Base-by-base conservation (phyloP, 2,797 vertebrate species). In the Anabacerthia variegaticeps region DNA sequence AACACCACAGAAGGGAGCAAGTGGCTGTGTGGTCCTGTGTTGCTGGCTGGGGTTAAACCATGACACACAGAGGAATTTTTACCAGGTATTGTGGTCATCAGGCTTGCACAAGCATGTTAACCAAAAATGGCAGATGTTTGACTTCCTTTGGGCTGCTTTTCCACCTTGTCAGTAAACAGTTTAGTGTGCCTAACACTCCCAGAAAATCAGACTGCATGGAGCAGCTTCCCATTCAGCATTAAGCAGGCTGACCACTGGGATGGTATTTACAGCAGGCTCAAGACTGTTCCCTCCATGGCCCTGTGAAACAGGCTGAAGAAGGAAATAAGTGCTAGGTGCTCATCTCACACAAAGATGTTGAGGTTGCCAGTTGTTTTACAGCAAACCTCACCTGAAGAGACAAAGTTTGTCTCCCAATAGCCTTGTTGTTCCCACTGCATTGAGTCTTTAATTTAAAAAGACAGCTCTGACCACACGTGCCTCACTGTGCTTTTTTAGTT, bases 401-500 rank as follows among this genome's bases (percentile, higher is more conserved):
- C 30, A 15, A 69, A 55, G 28, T 20, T 37, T 69, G 46, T 74
- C 27, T 63, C 30, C 23, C 21, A 71, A 32, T 19, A 54, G 18
- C 18, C 30, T 32, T 20, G 3, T 36, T 73, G 26, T 10, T 82
- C 41, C 15, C 22, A 12, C 14, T 4, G 3, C 58, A 56, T 36
- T 0, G 6, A 71, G 7, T 11, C 16, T 10, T 3, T 5, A 14
- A 10, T 85, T 85, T 17, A 20, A 85, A 84, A 82, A 62, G 24
- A 28, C 20, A 49, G 2, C 44, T 52, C 30, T 56, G 61, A 39
- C 14, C 32, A 68, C 27, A 12, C 0, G 0, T 67, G 19, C 27
- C 32, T 87, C 56, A 82, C 12, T 0, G 0, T 61, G 19, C 7
- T 46, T 89, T 68, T 66, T 80, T 12, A n/a, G 20, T n/a, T 3